phyloP scores from a whole-genome alignment of 1,140 invertebrate species.

The Penaeus japonicus region DNA sequence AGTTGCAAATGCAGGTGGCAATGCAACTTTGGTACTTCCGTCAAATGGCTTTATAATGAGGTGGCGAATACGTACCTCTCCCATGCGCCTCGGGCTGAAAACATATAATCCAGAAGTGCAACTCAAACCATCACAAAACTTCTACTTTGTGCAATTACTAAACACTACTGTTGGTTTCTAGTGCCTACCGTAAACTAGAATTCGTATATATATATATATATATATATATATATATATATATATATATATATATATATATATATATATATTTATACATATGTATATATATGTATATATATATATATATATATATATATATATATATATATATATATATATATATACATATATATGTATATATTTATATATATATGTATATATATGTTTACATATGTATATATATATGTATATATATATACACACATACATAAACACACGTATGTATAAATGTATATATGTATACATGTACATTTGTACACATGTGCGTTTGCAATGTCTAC shows the following conservation, averaged over 20 bases:
- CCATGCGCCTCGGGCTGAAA: too few species aligned
- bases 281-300: background rate
- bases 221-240: background rate
- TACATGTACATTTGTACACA: background rate
- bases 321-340: slow-evolving; percentile 6
- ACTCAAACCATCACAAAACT: too few species aligned
- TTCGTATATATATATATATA: background rate
- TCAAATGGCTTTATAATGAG: too few species aligned
- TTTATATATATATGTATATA: background rate
- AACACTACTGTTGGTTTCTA: background rate
- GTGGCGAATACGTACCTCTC: too few species aligned
- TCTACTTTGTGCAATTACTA: too few species aligned
- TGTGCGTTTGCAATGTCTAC: background rate
- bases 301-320: background rate
- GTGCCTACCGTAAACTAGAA: background rate
- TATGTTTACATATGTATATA: background rate
- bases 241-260: background rate
- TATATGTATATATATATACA: background rate
- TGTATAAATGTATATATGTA: background rate
- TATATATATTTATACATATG: background rate
- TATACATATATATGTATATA: background rate
- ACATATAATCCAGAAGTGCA: too few species aligned
- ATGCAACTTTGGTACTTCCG: too few species aligned
- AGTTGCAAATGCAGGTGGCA: too few species aligned
- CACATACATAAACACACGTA: background rate